A percentile compares a stretch with the other conserved stretches of the same genome.
Conservation (phyloP, 2,113 vertebrate species). For the Polypterus senegalus region DNA sequence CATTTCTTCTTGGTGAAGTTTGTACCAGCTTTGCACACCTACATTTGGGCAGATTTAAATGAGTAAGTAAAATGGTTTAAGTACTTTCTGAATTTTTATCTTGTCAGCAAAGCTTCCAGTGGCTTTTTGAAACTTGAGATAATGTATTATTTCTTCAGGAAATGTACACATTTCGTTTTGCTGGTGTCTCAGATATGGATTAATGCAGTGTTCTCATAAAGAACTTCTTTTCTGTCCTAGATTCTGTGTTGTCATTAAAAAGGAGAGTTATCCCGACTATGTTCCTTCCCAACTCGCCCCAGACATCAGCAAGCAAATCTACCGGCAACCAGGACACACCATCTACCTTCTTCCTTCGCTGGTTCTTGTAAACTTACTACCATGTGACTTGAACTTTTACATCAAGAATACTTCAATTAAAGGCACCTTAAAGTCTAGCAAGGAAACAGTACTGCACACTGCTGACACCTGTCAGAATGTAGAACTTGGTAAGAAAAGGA, state of each 20-base stretch:
- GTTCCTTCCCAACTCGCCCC: conserved; percentile 77
- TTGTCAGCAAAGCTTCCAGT: no score
- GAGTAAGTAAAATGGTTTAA: no score
- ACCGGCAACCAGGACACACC: conserved; percentile 86
- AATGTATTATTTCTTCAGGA: no score
- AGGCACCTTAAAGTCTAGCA: conserved; percentile 77
- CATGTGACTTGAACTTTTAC: conserved; percentile 86
- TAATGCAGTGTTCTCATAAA: background rate
- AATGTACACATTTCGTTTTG: no score
- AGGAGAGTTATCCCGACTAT: conserved; percentile 89
- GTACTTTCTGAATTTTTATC: no score
- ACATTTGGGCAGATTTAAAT: no score
- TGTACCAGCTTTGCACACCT: no score
- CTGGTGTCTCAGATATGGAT: no score
- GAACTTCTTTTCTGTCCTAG: conserved; percentile 38
- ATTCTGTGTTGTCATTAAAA: conserved; percentile 93
- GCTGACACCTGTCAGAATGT: conserved; percentile 92
- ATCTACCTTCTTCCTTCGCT: conserved; percentile 84
- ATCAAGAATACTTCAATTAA: conserved; percentile 77
- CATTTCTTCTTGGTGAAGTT: no score
- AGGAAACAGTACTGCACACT: conserved; percentile 71
- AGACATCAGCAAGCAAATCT: conserved; percentile 79
- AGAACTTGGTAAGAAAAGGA: conserved; percentile 67
- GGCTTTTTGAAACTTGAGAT: no score
- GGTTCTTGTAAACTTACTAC: conserved; percentile 82